Percentiles rank a stretch among this genome's conserved stretches.
Conservation (phyloP, 2,888 invertebrate species). For the Zootermopsis nevadensis region DNA sequence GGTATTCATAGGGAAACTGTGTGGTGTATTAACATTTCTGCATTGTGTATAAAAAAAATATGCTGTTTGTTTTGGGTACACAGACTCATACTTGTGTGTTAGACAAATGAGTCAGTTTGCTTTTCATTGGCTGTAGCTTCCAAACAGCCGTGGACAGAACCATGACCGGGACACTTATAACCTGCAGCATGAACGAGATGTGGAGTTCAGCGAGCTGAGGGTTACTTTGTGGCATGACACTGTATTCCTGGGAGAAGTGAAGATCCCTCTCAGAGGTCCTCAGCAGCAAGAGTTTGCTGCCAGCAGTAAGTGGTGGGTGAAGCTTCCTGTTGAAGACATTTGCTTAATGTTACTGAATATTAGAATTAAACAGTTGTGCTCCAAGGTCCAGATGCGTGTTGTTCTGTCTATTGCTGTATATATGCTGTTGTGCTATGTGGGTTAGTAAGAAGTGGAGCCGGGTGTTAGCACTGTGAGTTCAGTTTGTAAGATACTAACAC, state of each 20-base stretch:
- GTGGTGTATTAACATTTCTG: too few species aligned
- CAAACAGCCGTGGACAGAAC: slow-evolving; percentile 54
- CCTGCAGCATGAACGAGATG: slow-evolving; percentile 62
- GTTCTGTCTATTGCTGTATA: background rate
- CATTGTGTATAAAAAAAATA: too few species aligned
- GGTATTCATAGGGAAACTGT: too few species aligned
- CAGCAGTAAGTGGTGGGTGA: slow-evolving; percentile 79
- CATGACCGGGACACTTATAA: slow-evolving; percentile 54
- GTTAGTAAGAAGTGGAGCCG: too few species aligned
- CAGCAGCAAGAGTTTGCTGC: slow-evolving; percentile 72
- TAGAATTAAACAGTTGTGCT: too few species aligned
- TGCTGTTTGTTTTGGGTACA: too few species aligned
- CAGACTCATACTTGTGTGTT: too few species aligned
- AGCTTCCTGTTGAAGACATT: background rate
- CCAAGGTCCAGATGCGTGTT: background rate
- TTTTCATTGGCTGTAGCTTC: slow-evolving; percentile 49
- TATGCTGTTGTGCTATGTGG: too few species aligned
- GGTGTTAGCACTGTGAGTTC: too few species aligned
- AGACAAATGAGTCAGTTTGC: too few species aligned
- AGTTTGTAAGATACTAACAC: too few species aligned
- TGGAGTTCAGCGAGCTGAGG: slow-evolving; percentile 82
- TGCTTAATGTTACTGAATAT: background rate
- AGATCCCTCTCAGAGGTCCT: slow-evolving; percentile 78
- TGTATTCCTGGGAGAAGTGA: slow-evolving; percentile 89
- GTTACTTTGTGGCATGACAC: slow-evolving; percentile 90